phyloP scores from a whole-genome alignment of 2,113 vertebrate species.

The Athene cunicularia region DNA sequence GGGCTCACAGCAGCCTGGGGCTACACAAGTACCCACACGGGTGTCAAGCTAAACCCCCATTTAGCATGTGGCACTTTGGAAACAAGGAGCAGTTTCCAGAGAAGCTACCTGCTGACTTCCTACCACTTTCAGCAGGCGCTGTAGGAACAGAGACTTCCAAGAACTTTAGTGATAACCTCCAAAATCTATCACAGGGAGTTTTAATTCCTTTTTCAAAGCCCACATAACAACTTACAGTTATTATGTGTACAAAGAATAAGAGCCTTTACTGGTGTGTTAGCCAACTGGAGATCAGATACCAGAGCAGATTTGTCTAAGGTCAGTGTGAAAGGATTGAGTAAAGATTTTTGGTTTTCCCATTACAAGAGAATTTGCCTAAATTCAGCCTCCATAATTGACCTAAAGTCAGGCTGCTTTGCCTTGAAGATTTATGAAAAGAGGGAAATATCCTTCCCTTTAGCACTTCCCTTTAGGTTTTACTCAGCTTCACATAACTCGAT shows the following conservation, averaged over 20 bases:
- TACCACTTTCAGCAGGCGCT: background rate
- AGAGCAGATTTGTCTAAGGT: constrained; percentile 7
- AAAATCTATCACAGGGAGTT: background rate
- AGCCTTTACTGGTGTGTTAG: background rate
- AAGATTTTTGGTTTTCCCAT: background rate
- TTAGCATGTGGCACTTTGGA: accelerated
- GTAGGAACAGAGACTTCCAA: background rate
- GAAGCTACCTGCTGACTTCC: background rate
- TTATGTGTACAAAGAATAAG: background rate
- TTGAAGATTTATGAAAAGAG: background rate
- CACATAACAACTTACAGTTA: background rate
- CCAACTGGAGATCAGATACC: constrained; percentile 2
- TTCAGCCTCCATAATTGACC: background rate
- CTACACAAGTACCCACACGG: accelerated
- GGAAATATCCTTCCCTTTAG: background rate
- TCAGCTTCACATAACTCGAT: background rate
- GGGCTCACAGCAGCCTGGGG: background rate
- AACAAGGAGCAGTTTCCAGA: background rate
- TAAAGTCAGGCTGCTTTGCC: constrained; percentile 10
- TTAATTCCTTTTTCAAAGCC: background rate
- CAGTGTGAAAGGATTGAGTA: background rate
- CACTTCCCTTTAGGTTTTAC: background rate
- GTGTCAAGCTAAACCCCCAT: background rate
- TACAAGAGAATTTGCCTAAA: background rate
- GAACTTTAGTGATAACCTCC: background rate